Evolutionary conservation across 2,797 vertebrate species (phyloP), one percentile per base, ranked within the genome.

Genomic region (Alectoris magna): DNA sequence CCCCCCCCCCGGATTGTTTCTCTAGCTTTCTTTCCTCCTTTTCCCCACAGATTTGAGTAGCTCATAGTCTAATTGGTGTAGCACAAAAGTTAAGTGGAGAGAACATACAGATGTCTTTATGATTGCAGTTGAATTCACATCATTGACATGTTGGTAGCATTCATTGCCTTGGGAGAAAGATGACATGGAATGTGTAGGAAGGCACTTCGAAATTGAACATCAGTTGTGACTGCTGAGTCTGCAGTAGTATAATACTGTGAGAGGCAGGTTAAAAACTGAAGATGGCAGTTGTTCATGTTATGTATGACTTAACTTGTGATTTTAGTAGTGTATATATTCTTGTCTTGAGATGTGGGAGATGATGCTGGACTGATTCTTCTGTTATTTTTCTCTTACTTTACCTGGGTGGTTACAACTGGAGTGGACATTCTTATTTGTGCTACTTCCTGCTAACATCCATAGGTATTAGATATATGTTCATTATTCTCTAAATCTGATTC

Each of bases 371-470:
- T 41, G 23, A 67, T 49, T 77, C 6, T 9, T 72, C 14, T 34
- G 4, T 70, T 82, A 49, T 27, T 46, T 46, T 39, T 63, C 34
- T 51, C 11, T 49, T 74, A 23, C 8, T 2, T 1, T 34, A 36
- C 34, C 14, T 58, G 9, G 5, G 0, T 0, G 12, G 14, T 43
- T 17, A n/a, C 12, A 58, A 48, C 3, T 19, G 24, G 38, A 51
- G 11, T 22, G 4, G 4, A 51, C 16, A 31, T 81, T 29, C 9
- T 10, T 34, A 11, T 34, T 59, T n/a, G 4, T 39, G 19, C 14
- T 39, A 8, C 8, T 26, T 79, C 5, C 10, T 67, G 9, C 3
- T 39, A 64, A 2, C 9, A 11, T 44, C 6, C 3, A 4, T n/a
- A n/a, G 51, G 39, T 59, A 11, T 21, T 55, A 14, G 1, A n/a